phyloP scores from a whole-genome alignment of 1,140 invertebrate species.

The Drosophila chauvacae region DNA sequence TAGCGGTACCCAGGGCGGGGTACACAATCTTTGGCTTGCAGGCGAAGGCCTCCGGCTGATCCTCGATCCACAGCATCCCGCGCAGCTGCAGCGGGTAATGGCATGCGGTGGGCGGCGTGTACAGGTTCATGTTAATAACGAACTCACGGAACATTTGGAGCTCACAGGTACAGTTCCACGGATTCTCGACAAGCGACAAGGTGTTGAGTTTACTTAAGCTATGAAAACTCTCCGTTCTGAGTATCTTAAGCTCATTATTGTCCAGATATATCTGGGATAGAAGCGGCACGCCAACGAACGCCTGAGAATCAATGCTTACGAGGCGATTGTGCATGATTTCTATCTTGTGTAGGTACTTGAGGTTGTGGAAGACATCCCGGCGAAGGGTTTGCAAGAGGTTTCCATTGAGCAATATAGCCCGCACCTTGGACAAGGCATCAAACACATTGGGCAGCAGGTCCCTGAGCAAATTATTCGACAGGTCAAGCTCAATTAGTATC shows the following conservation, averaged over 20 bases:
- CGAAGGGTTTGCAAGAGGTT: constrained; percentile 89
- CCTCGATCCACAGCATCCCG: constrained; percentile 89
- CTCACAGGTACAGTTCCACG: constrained; percentile 94
- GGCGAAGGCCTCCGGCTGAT: constrained; percentile 90
- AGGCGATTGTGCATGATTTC: constrained; percentile 90
- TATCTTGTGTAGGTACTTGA: constrained; percentile 90
- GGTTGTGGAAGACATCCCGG: constrained; percentile 90
- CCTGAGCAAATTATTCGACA: constrained; percentile 90
- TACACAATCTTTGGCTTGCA: constrained; percentile 90
- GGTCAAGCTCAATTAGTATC: constrained; percentile 93
- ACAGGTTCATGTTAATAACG: constrained; percentile 88
- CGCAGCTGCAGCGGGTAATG: constrained; percentile 88
- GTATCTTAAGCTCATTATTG: constrained; percentile 89
- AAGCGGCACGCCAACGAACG: constrained; percentile 89
- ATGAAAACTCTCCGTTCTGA: constrained; percentile 87
- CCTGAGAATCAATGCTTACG: constrained; percentile 87
- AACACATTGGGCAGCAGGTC: constrained; percentile 90
- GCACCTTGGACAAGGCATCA: constrained; percentile 88
- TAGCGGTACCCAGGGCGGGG: constrained; percentile 85
- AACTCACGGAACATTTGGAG: constrained; percentile 91
- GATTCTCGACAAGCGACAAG: constrained; percentile 91
- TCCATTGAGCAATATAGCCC: constrained; percentile 89
- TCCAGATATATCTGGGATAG: constrained; percentile 89
- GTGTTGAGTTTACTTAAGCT: constrained; percentile 88
- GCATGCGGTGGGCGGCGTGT: constrained; percentile 88